These are phyloP conservation scores for Salarias fasciatus DNA, from an alignment of 2,797 vertebrate species.

Conservation along the genomic window DNA sequence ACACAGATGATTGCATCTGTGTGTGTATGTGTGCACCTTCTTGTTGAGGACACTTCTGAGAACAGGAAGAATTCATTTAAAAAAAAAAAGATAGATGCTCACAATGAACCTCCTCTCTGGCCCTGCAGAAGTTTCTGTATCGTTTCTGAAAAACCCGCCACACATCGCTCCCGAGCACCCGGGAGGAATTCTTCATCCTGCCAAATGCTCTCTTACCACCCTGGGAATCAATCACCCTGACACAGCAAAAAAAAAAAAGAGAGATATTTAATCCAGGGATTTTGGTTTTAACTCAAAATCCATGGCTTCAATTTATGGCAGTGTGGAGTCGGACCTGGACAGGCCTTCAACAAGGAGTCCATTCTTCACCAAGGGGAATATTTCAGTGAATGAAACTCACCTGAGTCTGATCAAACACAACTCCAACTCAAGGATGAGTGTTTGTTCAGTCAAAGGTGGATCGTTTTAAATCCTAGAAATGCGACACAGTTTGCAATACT, in stretches of 20 bases:
- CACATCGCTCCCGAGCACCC: conserved; percentile 26
- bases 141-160: background rate
- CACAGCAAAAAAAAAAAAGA: conserved; percentile 38
- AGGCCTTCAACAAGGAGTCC: conserved; percentile 19
- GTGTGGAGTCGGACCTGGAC: conserved; percentile 27
- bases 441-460: too few species aligned
- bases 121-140: conserved; percentile 11
- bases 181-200: conserved; percentile 31
- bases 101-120: conserved; percentile 16
- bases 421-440: too few species aligned
- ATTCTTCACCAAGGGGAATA: conserved; percentile 26
- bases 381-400: conserved; percentile 14
- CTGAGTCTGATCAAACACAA: too few species aligned
- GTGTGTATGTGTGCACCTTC: conserved; percentile 24
- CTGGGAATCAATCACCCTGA: conserved; percentile 46
- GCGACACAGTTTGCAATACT: too few species aligned
- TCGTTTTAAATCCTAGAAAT: too few species aligned
- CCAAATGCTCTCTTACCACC: conserved; percentile 34
- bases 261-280: conserved; percentile 48
- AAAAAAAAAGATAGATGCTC: conserved; percentile 25
- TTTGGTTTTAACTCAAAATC: conserved; percentile 46
- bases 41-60: conserved; percentile 43
- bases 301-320: conserved; percentile 47
- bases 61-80: conserved; percentile 43
- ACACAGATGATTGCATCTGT: conserved; percentile 69